Evolutionary conservation across 2,113 vertebrate species (phyloP), one percentile per base, ranked within the genome.

Genomic region (Dromaius novaehollandiae): DNA sequence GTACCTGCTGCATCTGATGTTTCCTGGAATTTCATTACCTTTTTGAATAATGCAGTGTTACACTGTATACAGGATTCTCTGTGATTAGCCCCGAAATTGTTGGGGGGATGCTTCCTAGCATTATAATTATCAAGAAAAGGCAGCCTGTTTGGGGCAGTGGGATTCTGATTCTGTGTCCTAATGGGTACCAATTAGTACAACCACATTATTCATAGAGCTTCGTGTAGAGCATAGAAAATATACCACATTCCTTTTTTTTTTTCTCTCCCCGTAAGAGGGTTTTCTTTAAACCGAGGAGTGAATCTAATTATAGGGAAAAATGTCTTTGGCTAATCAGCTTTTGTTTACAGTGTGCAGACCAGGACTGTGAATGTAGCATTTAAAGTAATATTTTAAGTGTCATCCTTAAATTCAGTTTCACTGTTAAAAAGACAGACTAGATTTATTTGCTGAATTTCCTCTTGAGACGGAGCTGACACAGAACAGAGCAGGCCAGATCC

Each of bases 1-100:
- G 97, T 98, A 98, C 98, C 97, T 98, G 83, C 96, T 97, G 95
- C 97, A 98, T 98, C 97, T 98, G 97, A 98, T 98, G 96, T 97
- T 98, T 98, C 87, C 90, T 97, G 89, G 96, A 98, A 98, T 98
- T 98, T 98, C 98, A 98, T 98, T 98, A 98, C 93, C 77, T 89
- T 96, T 97, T 95, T 97, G 97, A 98, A 98, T 98, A 98, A 98
- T 97, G 90, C 82, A 89, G 28, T 6, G n/a, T 90, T 94, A 55
- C 83, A 8, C 38, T 81, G 18, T 63, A 63, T 79, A 69, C 74
- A 87, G 92, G 92, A 65, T 84, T 84, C 76, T 91, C 89, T 86
- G 92, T 38, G 88, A 93, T 97, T 96, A 95, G 92, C 95, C 95
- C 86, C 13, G 13, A 84, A 96, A 91, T 93, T 96, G 93, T 96